These are phyloP conservation scores for Sialis lutaria DNA, from an alignment of 2,888 invertebrate genomes.

Conservation along the genomic window DNA sequence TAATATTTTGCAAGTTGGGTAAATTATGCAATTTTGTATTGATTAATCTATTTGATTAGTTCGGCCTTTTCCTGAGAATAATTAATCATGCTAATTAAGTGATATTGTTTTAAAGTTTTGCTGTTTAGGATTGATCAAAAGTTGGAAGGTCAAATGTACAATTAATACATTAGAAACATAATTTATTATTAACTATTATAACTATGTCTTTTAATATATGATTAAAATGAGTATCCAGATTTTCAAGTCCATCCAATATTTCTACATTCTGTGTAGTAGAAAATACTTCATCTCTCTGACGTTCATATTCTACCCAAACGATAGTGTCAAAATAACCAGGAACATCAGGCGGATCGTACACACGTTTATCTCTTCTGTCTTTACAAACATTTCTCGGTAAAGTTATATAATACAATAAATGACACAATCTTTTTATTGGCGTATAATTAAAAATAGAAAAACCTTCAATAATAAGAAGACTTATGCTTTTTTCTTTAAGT, in stretches of 20 bases:
- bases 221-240: not conserved
- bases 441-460: conserved; percentile 56
- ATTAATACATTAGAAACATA: not conserved
- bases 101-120: not conserved
- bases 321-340: conserved; percentile 74
- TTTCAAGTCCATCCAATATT: conserved; percentile 6
- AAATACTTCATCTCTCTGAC: conserved; percentile 30
- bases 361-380: conserved; percentile 36
- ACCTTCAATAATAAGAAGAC: conserved; percentile 55
- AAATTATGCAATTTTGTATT: too few species aligned
- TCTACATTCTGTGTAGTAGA: conserved; percentile 16
- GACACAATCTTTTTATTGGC: conserved; percentile 45
- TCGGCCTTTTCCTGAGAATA: too few species aligned
- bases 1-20: too few species aligned
- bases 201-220: too few species aligned
- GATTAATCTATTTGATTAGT: too few species aligned
- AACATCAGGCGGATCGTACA: conserved; percentile 77
- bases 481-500: conserved; percentile 19
- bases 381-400: conserved; percentile 50
- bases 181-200: too few species aligned
- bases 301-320: conserved; percentile 80
- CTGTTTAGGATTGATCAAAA: not conserved
- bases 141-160: too few species aligned
- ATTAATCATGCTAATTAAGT: too few species aligned
- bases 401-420: conserved; percentile 57